Conservation (phyloP, 92 coral and sea anemone species). For the Epizoanthus scotinus region DNA sequence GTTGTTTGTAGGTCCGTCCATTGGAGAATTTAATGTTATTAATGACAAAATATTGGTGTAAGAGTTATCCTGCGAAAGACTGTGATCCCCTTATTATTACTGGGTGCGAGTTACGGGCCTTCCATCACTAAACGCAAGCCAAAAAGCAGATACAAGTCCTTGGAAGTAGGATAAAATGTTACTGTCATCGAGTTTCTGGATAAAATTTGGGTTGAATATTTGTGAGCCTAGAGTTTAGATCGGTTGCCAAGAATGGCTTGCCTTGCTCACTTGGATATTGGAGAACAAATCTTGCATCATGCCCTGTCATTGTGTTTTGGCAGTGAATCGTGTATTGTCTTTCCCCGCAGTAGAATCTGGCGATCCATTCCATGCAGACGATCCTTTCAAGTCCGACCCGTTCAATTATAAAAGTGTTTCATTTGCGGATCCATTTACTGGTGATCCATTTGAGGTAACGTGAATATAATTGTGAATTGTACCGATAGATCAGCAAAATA, state of each 20-base stretch:
- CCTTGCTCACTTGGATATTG: not conserved
- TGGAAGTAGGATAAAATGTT: too few species aligned
- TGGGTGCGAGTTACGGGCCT: too few species aligned
- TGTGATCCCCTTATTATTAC: too few species aligned
- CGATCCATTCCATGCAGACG: slow-evolving; percentile 96
- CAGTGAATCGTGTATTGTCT: not conserved
- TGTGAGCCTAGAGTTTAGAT: not conserved
- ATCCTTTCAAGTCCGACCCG: slow-evolving; percentile 98
- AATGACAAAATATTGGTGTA: too few species aligned
- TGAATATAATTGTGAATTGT: not conserved
- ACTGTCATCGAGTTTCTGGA: not conserved
- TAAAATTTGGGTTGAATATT: not conserved
- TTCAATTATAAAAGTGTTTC: slow-evolving; percentile 96
- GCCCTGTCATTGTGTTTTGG: not conserved
- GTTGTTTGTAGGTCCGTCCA: too few species aligned
- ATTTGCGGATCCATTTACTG: slow-evolving; percentile 95
- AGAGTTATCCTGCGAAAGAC: too few species aligned
- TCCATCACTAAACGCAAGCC: too few species aligned
- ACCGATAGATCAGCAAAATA: too few species aligned
- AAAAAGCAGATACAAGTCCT: too few species aligned
- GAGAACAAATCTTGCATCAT: not conserved
- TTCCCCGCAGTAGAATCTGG: slow-evolving; percentile 61
- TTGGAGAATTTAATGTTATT: too few species aligned
- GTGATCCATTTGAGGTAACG: slow-evolving; percentile 97
- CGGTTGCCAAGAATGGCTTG: not conserved